Conservation (phyloP, 2,888 invertebrate genomes). For the Phortica magna region DNA sequence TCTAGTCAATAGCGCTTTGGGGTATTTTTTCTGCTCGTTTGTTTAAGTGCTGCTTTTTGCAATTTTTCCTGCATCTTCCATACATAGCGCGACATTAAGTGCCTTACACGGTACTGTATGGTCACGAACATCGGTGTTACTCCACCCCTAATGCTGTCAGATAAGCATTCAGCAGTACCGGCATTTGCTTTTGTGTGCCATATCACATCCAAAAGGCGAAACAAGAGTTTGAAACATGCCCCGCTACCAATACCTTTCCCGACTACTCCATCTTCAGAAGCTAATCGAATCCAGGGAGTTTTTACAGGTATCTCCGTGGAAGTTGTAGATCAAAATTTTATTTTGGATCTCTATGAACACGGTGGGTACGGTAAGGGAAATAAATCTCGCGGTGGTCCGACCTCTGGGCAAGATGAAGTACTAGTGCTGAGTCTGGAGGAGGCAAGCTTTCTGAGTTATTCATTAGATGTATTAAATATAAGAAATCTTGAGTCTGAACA, state of each 20-base stretch:
- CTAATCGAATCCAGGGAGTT: slow-evolving; percentile 76
- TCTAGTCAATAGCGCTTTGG: no score
- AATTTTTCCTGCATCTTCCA: no score
- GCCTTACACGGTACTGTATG: no score
- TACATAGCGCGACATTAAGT: no score
- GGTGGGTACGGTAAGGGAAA: slow-evolving; percentile 89
- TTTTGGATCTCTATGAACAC: slow-evolving; percentile 82
- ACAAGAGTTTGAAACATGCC: neutral
- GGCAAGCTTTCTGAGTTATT: slow-evolving; percentile 85
- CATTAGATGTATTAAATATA: slow-evolving; percentile 83
- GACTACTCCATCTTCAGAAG: neutral
- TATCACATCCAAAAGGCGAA: slow-evolving; percentile 26
- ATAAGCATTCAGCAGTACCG: neutral
- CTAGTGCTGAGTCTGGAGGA: slow-evolving; percentile 86
- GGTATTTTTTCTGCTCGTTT: no score
- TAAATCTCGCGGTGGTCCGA: slow-evolving; percentile 79
- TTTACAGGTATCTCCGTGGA: slow-evolving; percentile 85
- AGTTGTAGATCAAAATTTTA: slow-evolving; percentile 81
- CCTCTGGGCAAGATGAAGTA: slow-evolving; percentile 78
- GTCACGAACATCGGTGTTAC: no score
- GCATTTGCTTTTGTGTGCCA: slow-evolving; percentile 36
- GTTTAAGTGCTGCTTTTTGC: no score
- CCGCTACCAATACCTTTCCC: slow-evolving; percentile 43
- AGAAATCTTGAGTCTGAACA: slow-evolving; percentile 79
- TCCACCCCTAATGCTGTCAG: no score